Evolutionary conservation across 2,888 invertebrate species (phyloP).

Genomic region (Scaeva pyrastri): DNA sequence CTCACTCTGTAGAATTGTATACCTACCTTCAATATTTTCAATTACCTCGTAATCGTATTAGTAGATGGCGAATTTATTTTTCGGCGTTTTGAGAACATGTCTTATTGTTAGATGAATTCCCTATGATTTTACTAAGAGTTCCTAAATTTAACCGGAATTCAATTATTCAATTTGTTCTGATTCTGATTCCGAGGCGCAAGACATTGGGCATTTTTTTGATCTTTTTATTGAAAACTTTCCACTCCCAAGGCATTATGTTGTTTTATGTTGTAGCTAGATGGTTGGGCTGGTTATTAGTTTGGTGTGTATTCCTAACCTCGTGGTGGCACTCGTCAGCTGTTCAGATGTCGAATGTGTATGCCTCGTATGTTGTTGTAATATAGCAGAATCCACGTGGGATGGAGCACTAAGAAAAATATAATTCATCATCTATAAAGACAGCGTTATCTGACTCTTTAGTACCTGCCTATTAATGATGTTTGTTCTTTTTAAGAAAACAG

Average conservation of each 20-base stretch:
- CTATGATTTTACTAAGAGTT: slow-evolving; percentile 4
- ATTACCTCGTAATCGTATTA: background rate
- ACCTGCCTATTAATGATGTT: slow-evolving; percentile 1
- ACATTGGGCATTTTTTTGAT: background rate
- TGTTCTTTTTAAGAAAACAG: slow-evolving; percentile 5
- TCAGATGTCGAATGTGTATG: slow-evolving; percentile 43
- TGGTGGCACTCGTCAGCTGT: slow-evolving; percentile 56
- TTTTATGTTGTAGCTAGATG: slow-evolving; percentile 8
- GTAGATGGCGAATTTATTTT: slow-evolving; percentile 44
- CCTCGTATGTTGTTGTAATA: slow-evolving; percentile 51
- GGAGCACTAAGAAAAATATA: background rate
- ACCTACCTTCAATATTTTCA: slow-evolving; percentile 8
- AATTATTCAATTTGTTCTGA: background rate
- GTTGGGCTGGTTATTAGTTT: background rate
- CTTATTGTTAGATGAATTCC: slow-evolving; percentile 16
- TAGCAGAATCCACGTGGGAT: slow-evolving; percentile 13
- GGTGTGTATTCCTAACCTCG: background rate
- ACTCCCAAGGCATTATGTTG: slow-evolving; percentile 18
- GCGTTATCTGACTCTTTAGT: background rate
- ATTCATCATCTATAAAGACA: background rate
- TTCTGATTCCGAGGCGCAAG: background rate
- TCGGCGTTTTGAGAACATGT: background rate
- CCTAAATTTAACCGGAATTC: background rate
- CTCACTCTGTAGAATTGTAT: slow-evolving; percentile 7
- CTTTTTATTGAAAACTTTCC: slow-evolving; percentile 33